phyloP scores from a whole-genome alignment of 2,113 vertebrate species.

The Chiloscyllium plagiosum region DNA sequence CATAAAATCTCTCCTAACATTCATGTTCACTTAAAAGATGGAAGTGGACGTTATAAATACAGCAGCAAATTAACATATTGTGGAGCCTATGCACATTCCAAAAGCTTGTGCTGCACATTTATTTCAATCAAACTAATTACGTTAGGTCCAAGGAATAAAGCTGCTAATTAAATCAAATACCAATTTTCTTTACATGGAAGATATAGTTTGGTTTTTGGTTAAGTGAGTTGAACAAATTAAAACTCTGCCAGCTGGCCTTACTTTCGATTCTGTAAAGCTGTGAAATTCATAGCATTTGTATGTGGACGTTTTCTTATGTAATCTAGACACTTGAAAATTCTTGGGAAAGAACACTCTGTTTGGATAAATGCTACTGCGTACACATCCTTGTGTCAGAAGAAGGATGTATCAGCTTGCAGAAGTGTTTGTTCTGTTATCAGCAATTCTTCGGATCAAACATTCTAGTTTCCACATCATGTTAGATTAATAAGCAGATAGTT shows the following conservation, averaged over 20 bases:
- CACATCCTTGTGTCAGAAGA: constrained; percentile 13
- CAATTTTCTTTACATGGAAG: neutral
- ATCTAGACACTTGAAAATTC: neutral
- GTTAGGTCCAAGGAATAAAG: neutral
- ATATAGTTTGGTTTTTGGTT: neutral
- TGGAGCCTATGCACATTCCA: neutral
- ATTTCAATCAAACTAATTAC: neutral
- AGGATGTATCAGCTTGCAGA: neutral
- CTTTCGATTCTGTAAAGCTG: neutral
- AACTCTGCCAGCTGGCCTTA: neutral
- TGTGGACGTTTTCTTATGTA: neutral
- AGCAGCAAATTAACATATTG: neutral
- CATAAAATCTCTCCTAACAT: neutral
- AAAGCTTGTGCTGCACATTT: neutral
- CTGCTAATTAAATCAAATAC: neutral
- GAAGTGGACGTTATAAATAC: neutral
- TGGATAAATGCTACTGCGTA: neutral
- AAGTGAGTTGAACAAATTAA: neutral
- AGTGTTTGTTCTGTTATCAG: constrained; percentile 27
- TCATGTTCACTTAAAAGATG: neutral
- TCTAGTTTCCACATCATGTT: neutral
- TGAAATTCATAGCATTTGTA: neutral
- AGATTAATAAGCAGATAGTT: constrained; percentile 1
- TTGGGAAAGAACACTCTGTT: neutral
- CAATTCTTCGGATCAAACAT: neutral